Evolutionary conservation across 2,797 vertebrate genomes (phyloP).

Genomic region (Esox masquinongy): DNA sequence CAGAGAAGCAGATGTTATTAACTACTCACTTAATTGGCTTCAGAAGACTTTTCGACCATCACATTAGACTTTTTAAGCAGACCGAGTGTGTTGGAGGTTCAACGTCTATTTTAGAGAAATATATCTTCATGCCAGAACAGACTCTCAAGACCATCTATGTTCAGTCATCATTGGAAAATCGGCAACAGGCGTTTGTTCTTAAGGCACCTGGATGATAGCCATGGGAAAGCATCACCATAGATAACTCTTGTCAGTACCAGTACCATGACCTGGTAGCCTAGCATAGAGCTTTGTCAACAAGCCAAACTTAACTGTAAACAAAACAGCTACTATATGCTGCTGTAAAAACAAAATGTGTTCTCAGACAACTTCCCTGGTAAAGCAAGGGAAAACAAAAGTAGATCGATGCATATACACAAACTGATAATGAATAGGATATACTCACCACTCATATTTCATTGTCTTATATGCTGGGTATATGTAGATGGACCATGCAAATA

Average conservation of each 20-base stretch:
- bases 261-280: conserved; percentile 31
- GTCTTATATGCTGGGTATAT: no score
- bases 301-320: no score
- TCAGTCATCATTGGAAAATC: conserved; percentile 59
- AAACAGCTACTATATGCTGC: no score
- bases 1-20: conserved; percentile 64
- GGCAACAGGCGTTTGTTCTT: conserved; percentile 57
- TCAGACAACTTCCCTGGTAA: no score
- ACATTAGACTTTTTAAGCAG: conserved; percentile 65
- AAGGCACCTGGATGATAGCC: conserved; percentile 51
- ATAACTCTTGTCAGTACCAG: conserved; percentile 46
- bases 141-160: conserved; percentile 59
- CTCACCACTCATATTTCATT: no score
- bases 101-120: conserved; percentile 53
- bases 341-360: no score
- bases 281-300: no score
- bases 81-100: conserved; percentile 45
- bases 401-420: no score
- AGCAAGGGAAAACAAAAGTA: no score
- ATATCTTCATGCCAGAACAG: conserved; percentile 60
- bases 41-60: conserved; percentile 64
- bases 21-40: conserved; percentile 65
- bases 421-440: no score
- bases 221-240: conserved; percentile 52
- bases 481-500: no score